phyloP scores from a whole-genome alignment of 2,888 invertebrate species.

The Cheiracanthium punctorium region DNA sequence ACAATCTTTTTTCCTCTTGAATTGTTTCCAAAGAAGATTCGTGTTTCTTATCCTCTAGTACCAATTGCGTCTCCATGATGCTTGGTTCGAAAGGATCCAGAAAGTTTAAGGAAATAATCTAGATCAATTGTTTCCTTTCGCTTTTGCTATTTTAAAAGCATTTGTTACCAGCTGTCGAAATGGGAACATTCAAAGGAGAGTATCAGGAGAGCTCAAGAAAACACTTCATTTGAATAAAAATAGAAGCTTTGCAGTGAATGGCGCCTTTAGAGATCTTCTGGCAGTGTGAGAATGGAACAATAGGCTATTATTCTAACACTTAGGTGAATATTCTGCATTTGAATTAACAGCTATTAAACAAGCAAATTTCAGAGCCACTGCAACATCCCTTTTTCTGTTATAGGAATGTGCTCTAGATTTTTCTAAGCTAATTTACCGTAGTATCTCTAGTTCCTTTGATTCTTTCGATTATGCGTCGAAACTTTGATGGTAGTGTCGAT shows the following conservation, averaged over 20 bases:
- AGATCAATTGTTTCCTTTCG: slow-evolving; percentile 16
- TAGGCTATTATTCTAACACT: neutral
- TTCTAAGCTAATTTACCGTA: too few species aligned
- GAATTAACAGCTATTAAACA: neutral
- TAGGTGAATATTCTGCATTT: neutral
- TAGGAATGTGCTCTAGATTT: too few species aligned
- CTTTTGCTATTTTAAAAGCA: slow-evolving; percentile 7
- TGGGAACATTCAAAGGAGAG: neutral
- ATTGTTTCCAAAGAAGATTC: slow-evolving; percentile 55
- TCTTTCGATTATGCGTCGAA: too few species aligned
- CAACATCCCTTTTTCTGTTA: too few species aligned
- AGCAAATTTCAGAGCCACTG: too few species aligned
- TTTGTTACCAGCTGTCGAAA: slow-evolving; percentile 5
- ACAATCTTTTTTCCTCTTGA: slow-evolving; percentile 45
- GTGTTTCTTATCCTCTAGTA: slow-evolving; percentile 28
- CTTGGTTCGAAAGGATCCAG: neutral
- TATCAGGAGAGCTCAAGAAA: neutral
- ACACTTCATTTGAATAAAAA: slow-evolving; percentile 22
- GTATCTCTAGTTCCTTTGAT: too few species aligned
- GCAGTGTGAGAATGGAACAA: neutral
- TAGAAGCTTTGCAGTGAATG: neutral
- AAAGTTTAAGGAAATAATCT: slow-evolving; percentile 5
- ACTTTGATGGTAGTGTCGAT: too few species aligned
- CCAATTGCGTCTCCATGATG: neutral
- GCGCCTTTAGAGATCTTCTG: neutral